A percentile compares a stretch with the other conserved stretches of the same genome.
These are phyloP conservation scores for Ispidina picta DNA, from an alignment of 2,797 vertebrate species.

Conservation along the genomic window DNA sequence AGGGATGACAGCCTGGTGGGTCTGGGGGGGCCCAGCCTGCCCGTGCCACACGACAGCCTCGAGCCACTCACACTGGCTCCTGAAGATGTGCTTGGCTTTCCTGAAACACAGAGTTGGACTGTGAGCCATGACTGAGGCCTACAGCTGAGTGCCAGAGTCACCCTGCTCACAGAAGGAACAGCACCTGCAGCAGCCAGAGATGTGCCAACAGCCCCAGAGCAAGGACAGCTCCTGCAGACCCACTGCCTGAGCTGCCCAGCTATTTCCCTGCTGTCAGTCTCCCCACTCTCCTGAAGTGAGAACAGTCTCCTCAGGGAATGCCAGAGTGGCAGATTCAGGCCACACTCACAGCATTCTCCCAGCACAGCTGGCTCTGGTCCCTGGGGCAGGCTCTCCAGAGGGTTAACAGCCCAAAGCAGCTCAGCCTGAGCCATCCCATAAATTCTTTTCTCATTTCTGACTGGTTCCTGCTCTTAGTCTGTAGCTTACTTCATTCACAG, in stretches of 20 bases:
- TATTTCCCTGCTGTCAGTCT: too few relatives aligned
- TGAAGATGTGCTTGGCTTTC: constrained; percentile 34
- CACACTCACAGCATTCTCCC: not conserved
- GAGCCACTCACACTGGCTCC: constrained; percentile 56
- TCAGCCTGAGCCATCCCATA: not conserved
- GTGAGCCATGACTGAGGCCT: too few relatives aligned
- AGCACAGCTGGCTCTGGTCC: not conserved
- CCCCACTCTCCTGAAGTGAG: too few relatives aligned
- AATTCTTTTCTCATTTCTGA: not conserved
- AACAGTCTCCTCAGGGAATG: not conserved
- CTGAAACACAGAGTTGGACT: constrained; percentile 51
- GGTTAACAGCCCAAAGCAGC: not conserved
- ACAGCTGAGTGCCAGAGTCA: too few relatives aligned
- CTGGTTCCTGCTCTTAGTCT: not conserved
- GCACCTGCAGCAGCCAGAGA: not conserved
- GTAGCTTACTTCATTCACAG: not conserved
- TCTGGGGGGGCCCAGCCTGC: constrained; percentile 38
- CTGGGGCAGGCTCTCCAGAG: not conserved
- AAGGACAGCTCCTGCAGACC: not conserved
- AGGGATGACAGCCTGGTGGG: constrained; percentile 60
- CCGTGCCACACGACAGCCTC: constrained; percentile 29
- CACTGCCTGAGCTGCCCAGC: not conserved
- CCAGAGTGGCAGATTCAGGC: not conserved
- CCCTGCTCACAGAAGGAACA: not conserved
- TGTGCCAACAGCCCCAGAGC: not conserved